Percentiles rank a stretch among this genome's conserved stretches.
Evolutionary conservation across 2,888 invertebrate genomes (phyloP).

Genomic region (Lithophane socia): DNA sequence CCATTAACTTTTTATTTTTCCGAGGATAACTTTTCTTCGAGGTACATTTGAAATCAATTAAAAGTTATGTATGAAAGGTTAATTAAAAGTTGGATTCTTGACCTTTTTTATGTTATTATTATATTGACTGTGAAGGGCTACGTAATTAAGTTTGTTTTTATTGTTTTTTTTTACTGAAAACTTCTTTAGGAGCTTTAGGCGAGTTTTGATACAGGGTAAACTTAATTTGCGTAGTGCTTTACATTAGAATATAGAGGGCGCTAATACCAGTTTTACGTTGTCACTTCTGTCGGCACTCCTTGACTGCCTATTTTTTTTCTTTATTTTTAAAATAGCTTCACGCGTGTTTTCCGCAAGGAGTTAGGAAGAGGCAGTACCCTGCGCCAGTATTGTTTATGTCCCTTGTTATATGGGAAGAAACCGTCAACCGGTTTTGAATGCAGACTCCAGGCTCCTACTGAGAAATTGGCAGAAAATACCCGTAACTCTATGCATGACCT

Average conservation of each 20-base stretch:
- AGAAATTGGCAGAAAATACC: neutral
- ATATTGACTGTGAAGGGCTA: neutral
- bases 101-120: neutral
- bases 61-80: conserved; percentile 14
- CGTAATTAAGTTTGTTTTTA: neutral
- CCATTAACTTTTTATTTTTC: conserved; percentile 9
- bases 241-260: no score
- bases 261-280: no score
- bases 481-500: neutral
- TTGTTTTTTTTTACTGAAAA: no score
- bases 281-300: no score
- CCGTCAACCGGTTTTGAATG: neutral
- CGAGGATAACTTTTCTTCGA: conserved; percentile 22
- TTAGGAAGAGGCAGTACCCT: neutral
- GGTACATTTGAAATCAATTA: conserved; percentile 47
- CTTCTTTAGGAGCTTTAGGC: no score
- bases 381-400: neutral
- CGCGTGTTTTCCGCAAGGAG: neutral
- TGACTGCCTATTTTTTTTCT: neutral
- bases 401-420: neutral
- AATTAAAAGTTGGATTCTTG: conserved; percentile 24
- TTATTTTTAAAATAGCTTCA: no score
- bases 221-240: no score
- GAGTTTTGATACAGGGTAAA: no score
- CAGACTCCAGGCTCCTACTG: neutral